Conservation (phyloP, 2,888 invertebrate species). For the Steinernema carpocapsae region DNA sequence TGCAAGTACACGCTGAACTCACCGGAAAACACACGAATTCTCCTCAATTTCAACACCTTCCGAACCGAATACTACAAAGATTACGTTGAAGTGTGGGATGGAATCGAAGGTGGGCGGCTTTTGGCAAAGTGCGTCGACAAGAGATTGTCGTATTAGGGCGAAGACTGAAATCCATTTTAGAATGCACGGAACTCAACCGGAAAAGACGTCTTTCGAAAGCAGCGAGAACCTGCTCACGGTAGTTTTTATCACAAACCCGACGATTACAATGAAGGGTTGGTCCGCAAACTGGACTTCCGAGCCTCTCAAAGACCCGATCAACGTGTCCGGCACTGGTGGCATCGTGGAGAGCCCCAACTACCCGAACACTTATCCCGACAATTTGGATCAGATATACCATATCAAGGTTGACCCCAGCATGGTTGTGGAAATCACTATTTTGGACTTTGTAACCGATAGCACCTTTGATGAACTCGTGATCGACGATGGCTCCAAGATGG, state of each 20-base stretch:
- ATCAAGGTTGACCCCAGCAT: slow-evolving; percentile 12
- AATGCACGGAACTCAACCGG: not conserved
- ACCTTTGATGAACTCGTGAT: slow-evolving; percentile 36
- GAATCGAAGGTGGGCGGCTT: not conserved
- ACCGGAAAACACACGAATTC: slow-evolving; percentile 24
- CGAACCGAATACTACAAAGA: slow-evolving; percentile 30
- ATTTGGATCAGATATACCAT: slow-evolving; percentile 26
- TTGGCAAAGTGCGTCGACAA: not conserved
- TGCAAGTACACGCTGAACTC: slow-evolving; percentile 35
- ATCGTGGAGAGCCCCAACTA: slow-evolving; percentile 32
- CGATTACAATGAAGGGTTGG: slow-evolving; percentile 40
- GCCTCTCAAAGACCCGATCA: slow-evolving; percentile 9
- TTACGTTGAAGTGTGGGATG: slow-evolving; percentile 18
- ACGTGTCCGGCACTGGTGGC: slow-evolving; percentile 11
- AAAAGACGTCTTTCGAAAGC: not conserved
- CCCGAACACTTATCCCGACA: slow-evolving; percentile 36
- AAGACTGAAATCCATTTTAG: not conserved
- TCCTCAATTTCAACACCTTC: slow-evolving; percentile 21
- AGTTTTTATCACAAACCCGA: slow-evolving; percentile 24
- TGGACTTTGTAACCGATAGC: slow-evolving; percentile 34
- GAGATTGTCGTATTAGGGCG: not conserved
- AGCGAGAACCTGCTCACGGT: slow-evolving; percentile 31
- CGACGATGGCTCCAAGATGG: slow-evolving; percentile 24
- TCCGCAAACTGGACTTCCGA: slow-evolving; percentile 34
- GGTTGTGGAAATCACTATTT: slow-evolving; percentile 33